These are phyloP conservation scores for Paratilapia polleni DNA, from an alignment of 2,113 vertebrate genomes.

Conservation along the genomic window DNA sequence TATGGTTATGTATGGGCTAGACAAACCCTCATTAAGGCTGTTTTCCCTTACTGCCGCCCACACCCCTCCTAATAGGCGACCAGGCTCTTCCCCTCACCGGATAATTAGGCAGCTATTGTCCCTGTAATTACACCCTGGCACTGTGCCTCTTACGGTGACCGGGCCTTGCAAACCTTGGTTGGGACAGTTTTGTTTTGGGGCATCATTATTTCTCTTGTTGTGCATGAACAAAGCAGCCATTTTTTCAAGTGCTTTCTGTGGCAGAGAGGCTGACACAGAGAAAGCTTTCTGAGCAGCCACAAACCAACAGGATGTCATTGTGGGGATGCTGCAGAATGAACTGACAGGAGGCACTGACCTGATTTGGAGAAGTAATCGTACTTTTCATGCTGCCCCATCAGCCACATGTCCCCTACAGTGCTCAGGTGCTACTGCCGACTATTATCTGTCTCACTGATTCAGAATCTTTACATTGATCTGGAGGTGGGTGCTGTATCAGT, in stretches of 20 bases:
- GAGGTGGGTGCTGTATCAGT: conserved; percentile 1
- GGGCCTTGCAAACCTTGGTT: conserved; percentile 50
- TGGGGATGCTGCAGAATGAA: conserved; percentile 61
- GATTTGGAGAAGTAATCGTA: conserved; percentile 48
- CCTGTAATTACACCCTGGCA: conserved; percentile 73
- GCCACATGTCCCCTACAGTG: background rate
- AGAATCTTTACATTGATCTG: conserved; percentile 29
- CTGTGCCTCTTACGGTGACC: conserved; percentile 58
- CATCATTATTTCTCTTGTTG: conserved; percentile 76
- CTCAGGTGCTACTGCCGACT: conserved; percentile 43
- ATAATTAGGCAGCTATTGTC: conserved; percentile 83
- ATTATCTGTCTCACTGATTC: conserved; percentile 11
- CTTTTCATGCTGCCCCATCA: conserved; percentile 30
- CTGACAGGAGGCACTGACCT: conserved; percentile 69
- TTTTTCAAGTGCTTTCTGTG: conserved; percentile 54
- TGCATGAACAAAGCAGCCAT: conserved; percentile 74
- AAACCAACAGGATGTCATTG: conserved; percentile 70
- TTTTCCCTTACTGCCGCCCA: conserved; percentile 63
- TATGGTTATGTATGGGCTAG: conserved; percentile 71
- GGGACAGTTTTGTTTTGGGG: conserved; percentile 68
- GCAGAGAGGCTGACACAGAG: conserved; percentile 60
- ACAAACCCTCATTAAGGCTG: conserved; percentile 81
- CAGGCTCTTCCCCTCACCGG: conserved; percentile 65
- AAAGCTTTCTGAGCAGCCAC: conserved; percentile 52
- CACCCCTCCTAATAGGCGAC: conserved; percentile 67